Evolutionary conservation across 2,888 invertebrate species (phyloP).

Genomic region (Elysia crispata): DNA sequence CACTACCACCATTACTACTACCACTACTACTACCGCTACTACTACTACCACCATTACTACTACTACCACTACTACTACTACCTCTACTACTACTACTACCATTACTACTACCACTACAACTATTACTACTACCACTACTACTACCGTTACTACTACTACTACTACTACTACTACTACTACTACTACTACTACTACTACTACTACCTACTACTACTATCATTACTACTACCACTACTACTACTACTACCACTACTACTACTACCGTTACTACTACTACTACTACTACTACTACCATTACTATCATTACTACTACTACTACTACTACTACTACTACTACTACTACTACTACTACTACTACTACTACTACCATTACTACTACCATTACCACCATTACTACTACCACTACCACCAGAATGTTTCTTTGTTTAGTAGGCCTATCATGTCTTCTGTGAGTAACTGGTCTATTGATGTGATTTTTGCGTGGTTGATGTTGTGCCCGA

Average conservation of each 20-base stretch:
- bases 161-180: conserved; percentile 31
- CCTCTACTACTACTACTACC: conserved; percentile 13
- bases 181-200: conserved; percentile 21
- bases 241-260: conserved; percentile 35
- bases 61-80: not conserved
- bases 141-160: not conserved
- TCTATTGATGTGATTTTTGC: too few species aligned
- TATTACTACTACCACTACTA: too few species aligned
- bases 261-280: conserved; percentile 26
- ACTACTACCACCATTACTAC: too few species aligned
- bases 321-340: conserved; percentile 34
- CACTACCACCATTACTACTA: conserved; percentile 29
- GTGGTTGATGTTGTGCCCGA: too few species aligned
- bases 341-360: conserved; percentile 34
- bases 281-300: conserved; percentile 31
- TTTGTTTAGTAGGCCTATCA: too few species aligned
- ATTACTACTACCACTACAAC: too few species aligned
- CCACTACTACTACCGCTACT: conserved; percentile 39
- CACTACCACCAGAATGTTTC: too few species aligned
- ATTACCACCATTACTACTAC: conserved; percentile 15
- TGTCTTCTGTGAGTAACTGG: too few species aligned
- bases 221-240: conserved; percentile 28
- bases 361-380: conserved; percentile 27
- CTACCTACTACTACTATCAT: too few species aligned
- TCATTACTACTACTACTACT: conserved; percentile 26